Percentiles rank a stretch among this genome's conserved stretches.
phyloP scores from a whole-genome alignment of 2,888 invertebrate genomes.

The Caenorhabditis afra region DNA sequence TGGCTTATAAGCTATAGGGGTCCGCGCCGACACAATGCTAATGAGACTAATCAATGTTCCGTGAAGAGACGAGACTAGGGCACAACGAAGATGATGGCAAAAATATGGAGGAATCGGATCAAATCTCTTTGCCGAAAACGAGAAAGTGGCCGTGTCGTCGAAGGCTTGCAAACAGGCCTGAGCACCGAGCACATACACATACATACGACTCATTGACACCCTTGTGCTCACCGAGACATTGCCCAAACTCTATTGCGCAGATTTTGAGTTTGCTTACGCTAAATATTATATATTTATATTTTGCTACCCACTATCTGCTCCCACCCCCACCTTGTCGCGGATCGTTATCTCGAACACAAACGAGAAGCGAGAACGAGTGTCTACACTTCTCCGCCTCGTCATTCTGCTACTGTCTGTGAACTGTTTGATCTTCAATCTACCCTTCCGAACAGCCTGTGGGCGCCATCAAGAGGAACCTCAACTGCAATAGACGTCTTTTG shows the following conservation, averaged over 20 bases:
- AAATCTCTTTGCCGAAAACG: conserved; percentile 37
- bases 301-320: conserved; percentile 12
- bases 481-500: conserved; percentile 3
- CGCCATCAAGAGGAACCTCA: too few relatives aligned
- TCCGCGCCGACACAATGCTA: conserved; percentile 26
- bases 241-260: conserved; percentile 48
- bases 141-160: conserved; percentile 42
- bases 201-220: conserved; percentile 58
- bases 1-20: conserved; percentile 53
- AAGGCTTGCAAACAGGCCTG: conserved; percentile 46
- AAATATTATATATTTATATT: conserved; percentile 50
- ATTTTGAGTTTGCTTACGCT: conserved; percentile 57
- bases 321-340: conserved; percentile 27
- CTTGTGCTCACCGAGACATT: conserved; percentile 39
- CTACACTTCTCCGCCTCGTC: neutral
- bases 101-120: conserved; percentile 42
- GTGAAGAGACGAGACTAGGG: neutral
- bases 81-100: conserved; percentile 2
- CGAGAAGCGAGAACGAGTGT: neutral
- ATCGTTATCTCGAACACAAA: conserved; percentile 32
- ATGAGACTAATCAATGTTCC: conserved; percentile 58
- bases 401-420: neutral
- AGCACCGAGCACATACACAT: conserved; percentile 51
- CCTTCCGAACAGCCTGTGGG: neutral
- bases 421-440: neutral